Evolutionary conservation across 2,888 invertebrate genomes (phyloP), one percentile per base, ranked within the genome.

Genomic region (Peribatodes rhomboidaria): DNA sequence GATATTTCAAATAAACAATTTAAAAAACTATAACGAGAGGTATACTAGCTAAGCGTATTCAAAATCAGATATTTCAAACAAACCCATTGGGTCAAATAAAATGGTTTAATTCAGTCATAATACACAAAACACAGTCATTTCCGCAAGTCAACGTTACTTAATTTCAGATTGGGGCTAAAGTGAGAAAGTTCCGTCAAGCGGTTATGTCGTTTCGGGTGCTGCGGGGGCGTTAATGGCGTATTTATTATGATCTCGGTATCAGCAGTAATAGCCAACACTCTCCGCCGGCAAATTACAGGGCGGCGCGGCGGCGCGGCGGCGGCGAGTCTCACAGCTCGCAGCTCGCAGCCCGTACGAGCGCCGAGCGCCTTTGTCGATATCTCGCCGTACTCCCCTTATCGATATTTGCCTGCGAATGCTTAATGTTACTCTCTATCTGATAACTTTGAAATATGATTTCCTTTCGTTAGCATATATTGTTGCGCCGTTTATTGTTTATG

Each of bases 161-260:
- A 72, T 68, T 70, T 44, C 52, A 57, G 57, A 70, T 70, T 60
- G 66, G 69, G 63, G 69, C 68, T 62, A 67, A 73, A 65, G 65
- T 70, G 59, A 54, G 68, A 70, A 71, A 71, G 73, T 70, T 68
- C 70, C 66, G 66, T 77, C 75, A 78, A 83, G 83, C 81, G 83
- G 84, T 86, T 88, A 85, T 85, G 88, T 85, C 88, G 87, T 90
- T 91, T 92, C 89, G 92, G 89, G 90, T 89, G 90, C 87, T 88
- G 84, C 79, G 87, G 90, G 89, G 92, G 92, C 92, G 93, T 92
- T 92, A 92, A 92, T 92, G 90, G 93, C 86, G 91, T 92, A 92
- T 92, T 92, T 93, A 93, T 93, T 92, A 93, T 92, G 92, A 92
- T 93, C 91, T 88, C 87, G 90, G 91, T 91, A 92, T 92, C 92